These are phyloP conservation scores for Sphinx pinastri DNA, from an alignment of 2,888 invertebrate species.

Conservation along the genomic window DNA sequence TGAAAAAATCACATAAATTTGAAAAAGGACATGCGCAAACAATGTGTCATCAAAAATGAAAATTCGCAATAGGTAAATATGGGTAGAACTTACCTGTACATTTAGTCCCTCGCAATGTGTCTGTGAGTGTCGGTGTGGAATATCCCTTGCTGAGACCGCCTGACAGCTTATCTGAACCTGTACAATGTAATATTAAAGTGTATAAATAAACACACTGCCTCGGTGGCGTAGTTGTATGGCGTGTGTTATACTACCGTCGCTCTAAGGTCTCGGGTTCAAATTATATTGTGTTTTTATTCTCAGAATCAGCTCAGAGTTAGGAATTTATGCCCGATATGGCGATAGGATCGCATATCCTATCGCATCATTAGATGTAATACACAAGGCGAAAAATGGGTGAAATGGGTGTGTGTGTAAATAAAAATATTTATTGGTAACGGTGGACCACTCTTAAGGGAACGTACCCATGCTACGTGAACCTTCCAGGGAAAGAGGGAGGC, in stretches of 20 bases:
- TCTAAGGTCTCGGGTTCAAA: neutral
- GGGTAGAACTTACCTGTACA: conserved; percentile 71
- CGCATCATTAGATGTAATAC: too few relatives aligned
- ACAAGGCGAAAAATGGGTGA: too few relatives aligned
- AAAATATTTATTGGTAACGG: too few relatives aligned
- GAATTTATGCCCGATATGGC: neutral
- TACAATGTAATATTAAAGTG: conserved; percentile 9
- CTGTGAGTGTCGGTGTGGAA: conserved; percentile 71
- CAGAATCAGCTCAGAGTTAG: neutral
- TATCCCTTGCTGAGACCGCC: conserved; percentile 75
- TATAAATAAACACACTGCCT: neutral
- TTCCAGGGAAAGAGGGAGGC: too few relatives aligned
- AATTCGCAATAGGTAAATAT: neutral
- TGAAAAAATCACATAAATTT: too few relatives aligned
- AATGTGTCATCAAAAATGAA: neutral
- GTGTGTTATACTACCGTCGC: neutral
- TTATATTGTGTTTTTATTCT: neutral
- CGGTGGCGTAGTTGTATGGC: neutral
- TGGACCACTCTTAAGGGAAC: too few relatives aligned
- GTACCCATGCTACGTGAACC: too few relatives aligned
- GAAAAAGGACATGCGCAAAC: too few relatives aligned
- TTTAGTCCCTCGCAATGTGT: conserved; percentile 74
- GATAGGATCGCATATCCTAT: neutral
- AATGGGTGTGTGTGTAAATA: too few relatives aligned
- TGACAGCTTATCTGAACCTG: conserved; percentile 75